A percentile compares a stretch with the other conserved stretches of the same genome.
phyloP scores from a whole-genome alignment of 53 echinoderm and acorn worm species.

The Echinarachnius parma region DNA sequence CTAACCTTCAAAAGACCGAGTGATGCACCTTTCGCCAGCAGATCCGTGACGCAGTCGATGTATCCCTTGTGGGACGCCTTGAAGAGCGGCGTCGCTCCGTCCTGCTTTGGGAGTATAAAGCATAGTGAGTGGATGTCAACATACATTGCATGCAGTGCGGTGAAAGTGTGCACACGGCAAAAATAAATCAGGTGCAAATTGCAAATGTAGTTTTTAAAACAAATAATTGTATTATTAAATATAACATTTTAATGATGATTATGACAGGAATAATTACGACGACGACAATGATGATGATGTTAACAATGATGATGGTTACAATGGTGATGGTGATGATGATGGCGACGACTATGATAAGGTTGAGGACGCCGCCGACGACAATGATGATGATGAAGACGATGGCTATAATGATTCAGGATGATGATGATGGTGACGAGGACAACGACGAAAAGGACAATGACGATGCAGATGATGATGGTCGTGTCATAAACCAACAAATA shows the following conservation, averaged over 20 bases:
- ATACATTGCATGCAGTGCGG: neutral
- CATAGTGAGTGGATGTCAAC: neutral
- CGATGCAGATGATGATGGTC: too few relatives aligned
- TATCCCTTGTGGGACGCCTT: slow-evolving; percentile 96
- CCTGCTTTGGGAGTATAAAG: slow-evolving; percentile 52
- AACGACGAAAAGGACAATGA: too few relatives aligned
- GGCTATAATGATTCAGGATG: too few relatives aligned
- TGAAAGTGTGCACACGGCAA: neutral
- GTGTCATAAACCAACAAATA: too few relatives aligned
- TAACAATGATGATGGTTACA: neutral
- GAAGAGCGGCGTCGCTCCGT: slow-evolving; percentile 90
- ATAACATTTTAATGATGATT: neutral
- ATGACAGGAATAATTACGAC: neutral
- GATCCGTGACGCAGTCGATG: slow-evolving; percentile 75
- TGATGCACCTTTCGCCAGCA: slow-evolving; percentile 69
- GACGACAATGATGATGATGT: neutral
- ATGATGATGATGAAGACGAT: too few relatives aligned
- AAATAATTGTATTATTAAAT: neutral
- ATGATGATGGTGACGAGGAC: too few relatives aligned
- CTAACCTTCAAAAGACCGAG: slow-evolving; percentile 70
- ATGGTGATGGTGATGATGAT: neutral
- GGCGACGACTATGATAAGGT: neutral
- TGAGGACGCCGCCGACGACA: too few relatives aligned
- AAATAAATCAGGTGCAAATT: slow-evolving; percentile 1
- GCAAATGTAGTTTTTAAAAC: neutral